Conservation (phyloP, 2,797 vertebrate genomes). For the Platyrinchus mystaceus region DNA sequence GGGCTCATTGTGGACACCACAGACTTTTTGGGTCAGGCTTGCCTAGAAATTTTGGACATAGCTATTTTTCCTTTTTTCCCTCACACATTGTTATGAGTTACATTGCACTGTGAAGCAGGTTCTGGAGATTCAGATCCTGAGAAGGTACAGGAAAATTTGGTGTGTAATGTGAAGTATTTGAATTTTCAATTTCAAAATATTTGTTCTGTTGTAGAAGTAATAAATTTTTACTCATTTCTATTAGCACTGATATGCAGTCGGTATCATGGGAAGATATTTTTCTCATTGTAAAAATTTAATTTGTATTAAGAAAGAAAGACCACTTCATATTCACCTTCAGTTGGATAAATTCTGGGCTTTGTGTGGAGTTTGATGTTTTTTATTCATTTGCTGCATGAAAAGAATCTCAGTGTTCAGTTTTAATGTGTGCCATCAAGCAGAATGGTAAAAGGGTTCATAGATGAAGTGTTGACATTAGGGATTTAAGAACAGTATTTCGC, state of each 20-base stretch:
- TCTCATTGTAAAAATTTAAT: background rate
- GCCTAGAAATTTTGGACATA: background rate
- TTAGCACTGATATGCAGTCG: background rate
- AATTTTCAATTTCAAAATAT: background rate
- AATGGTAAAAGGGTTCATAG: background rate
- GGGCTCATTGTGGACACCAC: background rate
- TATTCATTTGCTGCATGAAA: background rate
- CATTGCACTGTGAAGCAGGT: background rate
- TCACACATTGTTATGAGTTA: background rate
- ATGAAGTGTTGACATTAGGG: background rate
- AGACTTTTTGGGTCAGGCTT: background rate
- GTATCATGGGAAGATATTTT: background rate
- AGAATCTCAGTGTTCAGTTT: background rate
- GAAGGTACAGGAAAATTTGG: background rate
- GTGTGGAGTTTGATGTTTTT: background rate
- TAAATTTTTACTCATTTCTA: background rate
- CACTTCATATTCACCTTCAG: background rate
- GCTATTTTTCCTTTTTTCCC: background rate
- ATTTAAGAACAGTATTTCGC: background rate
- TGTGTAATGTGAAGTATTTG: background rate
- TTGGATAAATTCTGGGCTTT: background rate
- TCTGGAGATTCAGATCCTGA: background rate
- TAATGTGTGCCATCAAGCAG: background rate
- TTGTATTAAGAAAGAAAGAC: background rate
- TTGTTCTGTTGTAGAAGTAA: background rate